phyloP scores from a whole-genome alignment of 2,888 invertebrate species.

The Diachrysia chrysitis region DNA sequence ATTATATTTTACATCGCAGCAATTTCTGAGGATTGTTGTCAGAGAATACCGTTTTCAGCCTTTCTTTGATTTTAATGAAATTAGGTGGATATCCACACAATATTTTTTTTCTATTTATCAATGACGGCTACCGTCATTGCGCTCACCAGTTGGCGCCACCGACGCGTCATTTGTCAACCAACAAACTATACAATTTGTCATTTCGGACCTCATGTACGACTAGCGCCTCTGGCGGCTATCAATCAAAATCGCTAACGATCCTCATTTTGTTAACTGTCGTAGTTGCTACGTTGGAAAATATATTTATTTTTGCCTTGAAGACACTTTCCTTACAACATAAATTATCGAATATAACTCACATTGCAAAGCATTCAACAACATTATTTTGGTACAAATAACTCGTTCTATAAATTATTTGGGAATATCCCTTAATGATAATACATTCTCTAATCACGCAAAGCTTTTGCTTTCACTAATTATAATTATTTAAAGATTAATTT shows the following conservation, averaged over 20 bases:
- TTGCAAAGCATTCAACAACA: slow-evolving; percentile 63
- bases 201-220: too few relatives aligned
- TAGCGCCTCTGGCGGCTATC: too few relatives aligned
- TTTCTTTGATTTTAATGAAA: slow-evolving; percentile 1
- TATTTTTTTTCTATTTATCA: not conserved
- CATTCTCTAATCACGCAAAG: slow-evolving; percentile 18
- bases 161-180: too few relatives aligned
- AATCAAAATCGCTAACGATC: too few relatives aligned
- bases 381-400: slow-evolving; percentile 66
- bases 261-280: not conserved
- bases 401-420: slow-evolving; percentile 55
- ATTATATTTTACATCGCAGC: slow-evolving; percentile 19
- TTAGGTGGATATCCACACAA: not conserved
- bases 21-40: slow-evolving; percentile 5
- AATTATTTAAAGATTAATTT: slow-evolving; percentile 1
- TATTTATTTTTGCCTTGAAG: slow-evolving; percentile 49
- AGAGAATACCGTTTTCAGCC: not conserved
- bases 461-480: slow-evolving; percentile 14
- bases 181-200: too few relatives aligned
- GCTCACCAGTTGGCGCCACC: too few relatives aligned
- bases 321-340: slow-evolving; percentile 44
- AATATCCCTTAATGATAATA: slow-evolving; percentile 41
- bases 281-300: slow-evolving; percentile 17
- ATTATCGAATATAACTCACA: slow-evolving; percentile 31
- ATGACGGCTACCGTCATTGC: too few relatives aligned